These are phyloP conservation scores for Anarrhichthys ocellatus DNA, from an alignment of 2,113 vertebrate species.

Conservation along the genomic window DNA sequence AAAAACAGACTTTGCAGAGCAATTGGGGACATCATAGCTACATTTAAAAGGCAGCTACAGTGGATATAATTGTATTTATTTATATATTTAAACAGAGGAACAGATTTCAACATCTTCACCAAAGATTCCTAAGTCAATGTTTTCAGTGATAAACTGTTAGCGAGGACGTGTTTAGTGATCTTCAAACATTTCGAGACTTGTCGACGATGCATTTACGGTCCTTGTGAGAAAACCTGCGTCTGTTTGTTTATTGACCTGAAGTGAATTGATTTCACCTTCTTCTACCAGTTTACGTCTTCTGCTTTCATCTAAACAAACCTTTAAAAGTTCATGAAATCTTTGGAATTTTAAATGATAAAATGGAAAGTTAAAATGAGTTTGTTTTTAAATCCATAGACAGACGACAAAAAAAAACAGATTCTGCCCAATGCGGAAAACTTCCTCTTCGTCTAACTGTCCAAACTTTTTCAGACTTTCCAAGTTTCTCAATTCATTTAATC, in stretches of 20 bases:
- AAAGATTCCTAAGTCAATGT: neutral
- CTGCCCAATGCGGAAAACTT: neutral
- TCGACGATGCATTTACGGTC: no score
- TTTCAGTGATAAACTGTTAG: neutral
- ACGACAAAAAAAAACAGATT: constrained; percentile 7
- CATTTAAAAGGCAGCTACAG: neutral
- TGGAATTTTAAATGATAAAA: constrained; percentile 49
- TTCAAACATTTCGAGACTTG: neutral
- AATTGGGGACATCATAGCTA: no score
- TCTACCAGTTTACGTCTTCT: neutral
- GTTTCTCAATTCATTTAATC: neutral
- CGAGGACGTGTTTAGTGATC: neutral
- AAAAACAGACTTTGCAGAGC: neutral
- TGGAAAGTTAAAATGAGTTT: constrained; percentile 18
- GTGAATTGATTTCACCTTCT: neutral
- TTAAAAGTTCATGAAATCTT: constrained; percentile 18
- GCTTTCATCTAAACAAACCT: constrained; percentile 32
- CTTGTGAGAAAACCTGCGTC: neutral
- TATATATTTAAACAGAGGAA: no score
- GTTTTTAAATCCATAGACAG: constrained; percentile 1
- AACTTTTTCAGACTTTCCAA: neutral
- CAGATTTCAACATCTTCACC: neutral
- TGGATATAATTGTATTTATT: no score
- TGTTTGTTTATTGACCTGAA: constrained; percentile 7
- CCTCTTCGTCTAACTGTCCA: constrained; percentile 8